Evolutionary conservation across 1,140 invertebrate species (phyloP).

Genomic region (Marisa cornuarietis): DNA sequence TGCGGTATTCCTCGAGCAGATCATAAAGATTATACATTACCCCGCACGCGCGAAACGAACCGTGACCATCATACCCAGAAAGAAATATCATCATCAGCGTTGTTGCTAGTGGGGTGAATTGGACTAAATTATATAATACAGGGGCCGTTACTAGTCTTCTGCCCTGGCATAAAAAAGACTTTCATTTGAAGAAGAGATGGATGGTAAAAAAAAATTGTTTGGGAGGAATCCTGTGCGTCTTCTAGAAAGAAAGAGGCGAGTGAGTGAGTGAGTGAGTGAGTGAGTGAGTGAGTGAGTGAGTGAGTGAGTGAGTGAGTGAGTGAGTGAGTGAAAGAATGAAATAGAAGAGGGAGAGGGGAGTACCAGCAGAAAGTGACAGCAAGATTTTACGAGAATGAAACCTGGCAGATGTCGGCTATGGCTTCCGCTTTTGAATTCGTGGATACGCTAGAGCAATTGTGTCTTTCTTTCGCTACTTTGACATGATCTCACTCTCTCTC

Average conservation of each 20-base stretch:
- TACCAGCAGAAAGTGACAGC: neutral
- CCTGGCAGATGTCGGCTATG: neutral
- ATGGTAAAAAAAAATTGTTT: no score
- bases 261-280: neutral
- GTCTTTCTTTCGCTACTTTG: neutral
- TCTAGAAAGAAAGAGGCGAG: neutral
- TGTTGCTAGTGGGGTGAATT: no score
- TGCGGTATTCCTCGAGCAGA: no score
- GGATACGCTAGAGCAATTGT: slow-evolving; percentile 2
- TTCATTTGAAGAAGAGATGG: no score
- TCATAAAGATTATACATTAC: no score
- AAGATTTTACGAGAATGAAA: slow-evolving; percentile 10
- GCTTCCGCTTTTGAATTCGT: neutral
- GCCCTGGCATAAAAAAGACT: no score
- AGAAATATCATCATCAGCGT: no score
- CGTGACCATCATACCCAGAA: no score
- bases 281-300: neutral
- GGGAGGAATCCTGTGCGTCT: neutral
- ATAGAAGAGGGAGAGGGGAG: neutral
- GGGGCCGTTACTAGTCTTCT: no score
- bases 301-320: neutral
- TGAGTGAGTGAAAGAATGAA: neutral
- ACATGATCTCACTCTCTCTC: slow-evolving; percentile 6
- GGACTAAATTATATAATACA: no score
- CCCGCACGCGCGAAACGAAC: no score